Base-by-base conservation (phyloP, 2,888 invertebrate species). In the Lingula anatina region DNA sequence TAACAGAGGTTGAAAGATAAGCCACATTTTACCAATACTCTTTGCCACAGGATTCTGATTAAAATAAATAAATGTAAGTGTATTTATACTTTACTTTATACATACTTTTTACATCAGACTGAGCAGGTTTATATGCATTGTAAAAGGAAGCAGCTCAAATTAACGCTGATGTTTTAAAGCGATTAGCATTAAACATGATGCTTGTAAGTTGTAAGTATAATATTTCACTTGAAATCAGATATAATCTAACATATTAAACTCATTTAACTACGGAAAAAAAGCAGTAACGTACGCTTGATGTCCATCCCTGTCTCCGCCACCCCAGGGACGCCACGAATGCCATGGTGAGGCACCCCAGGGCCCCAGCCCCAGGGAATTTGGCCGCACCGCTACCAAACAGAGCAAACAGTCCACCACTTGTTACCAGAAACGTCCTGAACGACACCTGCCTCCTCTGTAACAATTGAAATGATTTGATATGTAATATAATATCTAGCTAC, bases 1-100 rank as follows among this genome's bases (percentile, higher is more conserved):
- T 5, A 95, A 81, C 70, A 93, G 87, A 0, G 94, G 93, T 75
- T 95, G 92, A 73, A 90, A 90, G 57, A 93, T 85, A 86, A 89
- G 88, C 94, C 94, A 94, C 76, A 93, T 86, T 55, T 90, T 86
- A 77, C 89, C 89, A 67, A 91, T 90, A 7, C 89, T 86, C 0
- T 88, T 88, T 0, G 88, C 85, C 0, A 92, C 90, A 0, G 56
- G 50, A 77, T 91, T 90, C 83, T 84, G 66, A 1, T 68, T 70
- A 48, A 56, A 24, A 65, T 55, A 56, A 24, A 45, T 21, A 48
- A 28, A 44, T 55, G 15, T n/a, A n/a, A n/a, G n/a, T n/a, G n/a
- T n/a, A n/a, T n/a, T n/a, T n/a, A n/a, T n/a, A n/a, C n/a, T n/a
- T n/a, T n/a, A n/a, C n/a, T n/a, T n/a, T n/a, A n/a, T n/a, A n/a